These are phyloP conservation scores for Coendou prehensilis DNA, from an alignment of 2,797 vertebrate species.

Conservation along the genomic window DNA sequence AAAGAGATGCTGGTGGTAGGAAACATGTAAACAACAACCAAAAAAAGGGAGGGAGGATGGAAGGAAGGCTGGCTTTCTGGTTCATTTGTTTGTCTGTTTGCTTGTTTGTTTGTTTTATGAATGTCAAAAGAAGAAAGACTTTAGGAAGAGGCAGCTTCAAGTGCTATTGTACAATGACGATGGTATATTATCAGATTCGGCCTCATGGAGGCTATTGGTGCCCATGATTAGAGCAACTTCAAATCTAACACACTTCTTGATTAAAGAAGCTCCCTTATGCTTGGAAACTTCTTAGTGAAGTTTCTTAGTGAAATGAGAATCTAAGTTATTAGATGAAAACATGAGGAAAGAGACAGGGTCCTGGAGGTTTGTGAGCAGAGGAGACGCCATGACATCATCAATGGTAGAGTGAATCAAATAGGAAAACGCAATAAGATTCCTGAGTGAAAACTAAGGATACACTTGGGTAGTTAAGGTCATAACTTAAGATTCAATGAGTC, in stretches of 20 bases:
- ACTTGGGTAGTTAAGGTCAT: not conserved
- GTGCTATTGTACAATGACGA: not conserved
- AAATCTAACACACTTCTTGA: not conserved
- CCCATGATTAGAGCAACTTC: not conserved
- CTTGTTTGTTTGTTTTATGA: not conserved
- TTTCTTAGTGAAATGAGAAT: constrained; percentile 50
- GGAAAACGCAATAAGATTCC: not conserved
- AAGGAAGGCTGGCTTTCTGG: not conserved
- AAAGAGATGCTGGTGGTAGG: not conserved
- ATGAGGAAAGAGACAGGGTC: not conserved
- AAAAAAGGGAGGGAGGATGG: not conserved
- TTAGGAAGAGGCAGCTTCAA: not conserved
- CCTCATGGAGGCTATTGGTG: not conserved
- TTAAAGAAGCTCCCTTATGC: not conserved
- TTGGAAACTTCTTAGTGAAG: not conserved
- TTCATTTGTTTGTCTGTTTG: not conserved
- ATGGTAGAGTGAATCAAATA: not conserved
- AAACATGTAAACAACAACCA: not conserved
- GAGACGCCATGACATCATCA: not conserved
- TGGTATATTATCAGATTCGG: not conserved
- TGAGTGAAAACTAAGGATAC: not conserved
- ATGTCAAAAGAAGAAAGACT: not conserved
- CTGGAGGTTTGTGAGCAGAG: not conserved
- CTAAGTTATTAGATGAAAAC: constrained; percentile 36
- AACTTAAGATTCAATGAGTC: not conserved